Evolutionary conservation across 1,140 invertebrate species (phyloP).

Genomic region (Cylas formicarius): DNA sequence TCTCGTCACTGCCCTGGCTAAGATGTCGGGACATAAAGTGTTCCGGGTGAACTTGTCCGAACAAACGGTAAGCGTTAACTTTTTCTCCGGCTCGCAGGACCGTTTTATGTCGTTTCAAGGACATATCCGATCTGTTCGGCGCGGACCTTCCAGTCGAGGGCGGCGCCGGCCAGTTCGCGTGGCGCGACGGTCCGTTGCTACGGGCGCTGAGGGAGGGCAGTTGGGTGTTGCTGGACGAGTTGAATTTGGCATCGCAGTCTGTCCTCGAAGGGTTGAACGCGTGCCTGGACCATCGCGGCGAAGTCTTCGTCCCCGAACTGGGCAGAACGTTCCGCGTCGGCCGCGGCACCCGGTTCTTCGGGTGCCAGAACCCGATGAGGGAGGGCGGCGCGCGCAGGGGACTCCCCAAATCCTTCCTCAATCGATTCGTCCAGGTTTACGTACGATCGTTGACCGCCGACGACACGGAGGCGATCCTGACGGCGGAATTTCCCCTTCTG

Average conservation of each 20-base stretch:
- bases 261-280: constrained; percentile 98
- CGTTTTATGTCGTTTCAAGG: constrained; percentile 52
- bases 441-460: constrained; percentile 68
- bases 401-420: constrained; percentile 93
- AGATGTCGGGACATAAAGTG: constrained; percentile 71
- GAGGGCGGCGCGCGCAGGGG: constrained; percentile 94
- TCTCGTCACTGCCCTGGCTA: constrained; percentile 85
- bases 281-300: constrained; percentile 94
- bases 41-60: constrained; percentile 96
- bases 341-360: constrained; percentile 81
- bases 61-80: constrained; percentile 71
- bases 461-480: constrained; percentile 65
- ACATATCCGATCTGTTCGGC: constrained; percentile 96
- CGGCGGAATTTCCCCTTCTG: constrained; percentile 49
- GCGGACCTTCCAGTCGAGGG: constrained; percentile 94
- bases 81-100: too few relatives aligned
- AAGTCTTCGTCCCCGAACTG: constrained; percentile 93
- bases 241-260: constrained; percentile 97
- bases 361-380: constrained; percentile 95
- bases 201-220: constrained; percentile 84
- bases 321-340: constrained; percentile 77
- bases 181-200: constrained; percentile 93
- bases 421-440: constrained; percentile 96
- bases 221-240: constrained; percentile 97
- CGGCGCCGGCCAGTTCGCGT: constrained; percentile 79